Percentiles rank a stretch among this genome's conserved stretches.
These are phyloP conservation scores for Eupithecia vulgata DNA, from an alignment of 2,888 invertebrate genomes.

Conservation along the genomic window DNA sequence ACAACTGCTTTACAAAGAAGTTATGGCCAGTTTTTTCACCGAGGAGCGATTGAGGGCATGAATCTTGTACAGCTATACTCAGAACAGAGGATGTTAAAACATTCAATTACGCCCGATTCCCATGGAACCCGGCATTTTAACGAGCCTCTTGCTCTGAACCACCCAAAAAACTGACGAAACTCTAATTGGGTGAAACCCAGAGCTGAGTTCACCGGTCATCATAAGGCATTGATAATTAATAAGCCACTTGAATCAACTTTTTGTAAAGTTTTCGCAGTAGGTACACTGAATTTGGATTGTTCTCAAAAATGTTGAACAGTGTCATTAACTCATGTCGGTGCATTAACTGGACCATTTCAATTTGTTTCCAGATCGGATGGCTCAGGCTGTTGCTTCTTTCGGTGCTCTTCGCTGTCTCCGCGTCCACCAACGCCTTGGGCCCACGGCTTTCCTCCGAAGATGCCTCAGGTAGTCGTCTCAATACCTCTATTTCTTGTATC, in stretches of 20 bases:
- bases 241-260: constrained; percentile 18
- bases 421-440: constrained; percentile 19
- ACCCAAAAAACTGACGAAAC: constrained; percentile 61
- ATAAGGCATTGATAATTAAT: constrained; percentile 25
- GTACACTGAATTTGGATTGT: background rate
- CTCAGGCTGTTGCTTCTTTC: constrained; percentile 41
- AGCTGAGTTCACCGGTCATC: constrained; percentile 26
- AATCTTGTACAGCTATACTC: constrained; percentile 61
- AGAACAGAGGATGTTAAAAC: constrained; percentile 68
- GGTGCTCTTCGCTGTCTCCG: constrained; percentile 16
- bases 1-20: constrained; percentile 6
- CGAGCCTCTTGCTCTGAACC: constrained; percentile 63
- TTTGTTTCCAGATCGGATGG: constrained; percentile 37
- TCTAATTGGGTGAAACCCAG: constrained; percentile 68
- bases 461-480: constrained; percentile 26
- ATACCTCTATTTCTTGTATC: constrained; percentile 34
- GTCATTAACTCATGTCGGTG: no score
- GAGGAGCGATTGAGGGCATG: constrained; percentile 69
- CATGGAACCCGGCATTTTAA: constrained; percentile 72
- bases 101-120: constrained; percentile 66
- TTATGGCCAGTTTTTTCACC: constrained; percentile 46
- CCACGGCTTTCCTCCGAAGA: constrained; percentile 27
- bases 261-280: constrained; percentile 1
- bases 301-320: background rate
- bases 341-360: constrained; percentile 10